A percentile compares a stretch with the other conserved stretches of the same genome.
Evolutionary conservation across 2,888 invertebrate genomes (phyloP).

Genomic region (Lymantria dispar): DNA sequence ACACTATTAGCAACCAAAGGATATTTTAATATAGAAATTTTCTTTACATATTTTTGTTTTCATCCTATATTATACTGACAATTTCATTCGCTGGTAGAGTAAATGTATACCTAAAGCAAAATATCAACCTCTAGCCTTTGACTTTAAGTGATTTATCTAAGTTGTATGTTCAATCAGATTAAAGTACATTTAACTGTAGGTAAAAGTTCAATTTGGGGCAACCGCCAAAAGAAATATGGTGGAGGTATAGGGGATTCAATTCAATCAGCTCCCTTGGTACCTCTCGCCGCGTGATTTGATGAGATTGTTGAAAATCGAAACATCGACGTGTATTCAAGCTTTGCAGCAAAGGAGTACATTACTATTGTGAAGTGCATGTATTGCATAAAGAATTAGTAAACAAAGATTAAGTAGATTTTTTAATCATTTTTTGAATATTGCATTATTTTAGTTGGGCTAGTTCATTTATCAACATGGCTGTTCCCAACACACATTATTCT

Average conservation of each 20-base stretch:
- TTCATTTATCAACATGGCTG: background rate
- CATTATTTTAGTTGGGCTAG: too few species aligned
- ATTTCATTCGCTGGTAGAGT: background rate
- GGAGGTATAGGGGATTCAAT: slow-evolving; percentile 73
- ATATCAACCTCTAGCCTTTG: slow-evolving; percentile 32
- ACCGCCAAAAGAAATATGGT: slow-evolving; percentile 74
- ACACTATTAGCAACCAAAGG: too few species aligned
- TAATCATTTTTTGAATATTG: background rate
- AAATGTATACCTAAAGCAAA: background rate
- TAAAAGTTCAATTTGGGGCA: slow-evolving; percentile 76
- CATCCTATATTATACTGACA: too few species aligned
- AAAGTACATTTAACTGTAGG: slow-evolving; percentile 78
- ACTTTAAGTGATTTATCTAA: slow-evolving; percentile 61
- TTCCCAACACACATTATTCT: too few species aligned
- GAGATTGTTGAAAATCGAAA: slow-evolving; percentile 78
- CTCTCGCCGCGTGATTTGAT: slow-evolving; percentile 68
- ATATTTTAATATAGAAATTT: too few species aligned
- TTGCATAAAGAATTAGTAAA: background rate
- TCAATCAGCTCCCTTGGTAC: slow-evolving; percentile 77
- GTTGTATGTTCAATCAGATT: slow-evolving; percentile 78
- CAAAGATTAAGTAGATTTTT: background rate
- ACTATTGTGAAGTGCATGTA: background rate
- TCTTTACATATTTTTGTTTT: too few species aligned
- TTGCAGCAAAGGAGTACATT: background rate
- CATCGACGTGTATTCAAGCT: slow-evolving; percentile 35